phyloP scores from a whole-genome alignment of 1,140 invertebrate species.

The Ceratosolen fusciceps region DNA sequence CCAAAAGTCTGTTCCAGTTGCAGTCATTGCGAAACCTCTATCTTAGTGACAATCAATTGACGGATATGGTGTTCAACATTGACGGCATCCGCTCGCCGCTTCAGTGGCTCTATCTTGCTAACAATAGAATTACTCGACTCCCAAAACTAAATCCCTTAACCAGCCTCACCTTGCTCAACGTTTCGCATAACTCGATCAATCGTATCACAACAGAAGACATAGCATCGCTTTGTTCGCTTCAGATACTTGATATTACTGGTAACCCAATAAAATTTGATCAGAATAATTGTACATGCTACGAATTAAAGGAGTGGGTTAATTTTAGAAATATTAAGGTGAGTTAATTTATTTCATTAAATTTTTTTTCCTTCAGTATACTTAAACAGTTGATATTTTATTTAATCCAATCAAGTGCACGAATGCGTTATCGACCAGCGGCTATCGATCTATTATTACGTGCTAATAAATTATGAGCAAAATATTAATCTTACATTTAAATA shows the following conservation, averaged over 20 bases:
- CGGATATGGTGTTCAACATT: slow-evolving; percentile 54
- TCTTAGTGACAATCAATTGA: slow-evolving; percentile 55
- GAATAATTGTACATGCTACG: slow-evolving; percentile 58
- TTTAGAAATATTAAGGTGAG: slow-evolving; percentile 52
- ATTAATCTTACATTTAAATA: no score
- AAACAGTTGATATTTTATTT: no score
- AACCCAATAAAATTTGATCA: slow-evolving; percentile 58
- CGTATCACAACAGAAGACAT: slow-evolving; percentile 61
- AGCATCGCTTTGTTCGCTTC: slow-evolving; percentile 60
- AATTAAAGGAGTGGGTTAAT: slow-evolving; percentile 57
- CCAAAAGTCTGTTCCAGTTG: slow-evolving; percentile 58
- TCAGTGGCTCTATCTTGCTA: slow-evolving; percentile 52
- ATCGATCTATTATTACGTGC: no score
- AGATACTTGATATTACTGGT: slow-evolving; percentile 56
- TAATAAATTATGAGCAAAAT: no score
- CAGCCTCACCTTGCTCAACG: slow-evolving; percentile 60
- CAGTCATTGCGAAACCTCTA: slow-evolving; percentile 59
- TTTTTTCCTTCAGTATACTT: no score
- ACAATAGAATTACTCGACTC: slow-evolving; percentile 57
- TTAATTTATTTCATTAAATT: not conserved
- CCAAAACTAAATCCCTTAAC: slow-evolving; percentile 55
- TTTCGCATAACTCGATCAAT: slow-evolving; percentile 63
- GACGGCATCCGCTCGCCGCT: slow-evolving; percentile 55
- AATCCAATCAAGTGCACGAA: not conserved
- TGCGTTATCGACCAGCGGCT: no score